Evolutionary conservation across 30 jellyfish, hydroid and myxozoan genomes (phyloP), one percentile per base, ranked within the genome.

Genomic region (Aurelia aurita): DNA sequence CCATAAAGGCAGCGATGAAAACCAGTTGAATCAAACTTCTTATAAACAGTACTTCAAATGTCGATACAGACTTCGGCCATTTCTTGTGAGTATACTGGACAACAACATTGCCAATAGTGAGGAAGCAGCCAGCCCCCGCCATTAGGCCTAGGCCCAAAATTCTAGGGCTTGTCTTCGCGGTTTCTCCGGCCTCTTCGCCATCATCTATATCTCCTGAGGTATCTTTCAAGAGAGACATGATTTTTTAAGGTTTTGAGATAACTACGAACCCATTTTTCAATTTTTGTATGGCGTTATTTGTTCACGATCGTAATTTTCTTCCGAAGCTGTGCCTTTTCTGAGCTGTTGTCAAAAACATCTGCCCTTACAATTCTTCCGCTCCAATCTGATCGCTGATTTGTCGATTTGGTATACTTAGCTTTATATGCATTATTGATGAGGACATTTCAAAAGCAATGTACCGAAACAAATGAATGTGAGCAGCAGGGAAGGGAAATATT

Each of bases 81-180:
- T 60, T 58, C 60, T 72, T 86, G 72, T 71, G 91, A 55, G 85
- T 71, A 74, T 39, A 92, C 47, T 92, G 98, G 13, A 87, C 97
- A 46, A 92, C 43, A 49, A 77, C 93, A 61, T 92, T 92, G 28
- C 98, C 98, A 59, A 92, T 57, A 15, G 98, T 92, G 26, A 92
- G 82, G 68, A 92, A 92, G 49, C 89, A 83, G 67, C 98, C 98
- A 85, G 97, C 98, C 18, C 95, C 97, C 2, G 98, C 98, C 98
- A 92, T 92, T 58, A 92, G 81, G 61, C 87, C 87, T 59, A 92
- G 83, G 79, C 97, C 98, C 34, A 83, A 22, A 21, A 75, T 58
- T 47, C 89, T 68, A 10, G 95, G 95, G 75, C 57, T 86, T 19
- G 85, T 51, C 67, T 82, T 55, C 66, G 25, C 28, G 18, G 26